phyloP scores from a whole-genome alignment of 2,888 invertebrate species.

The Apotomis turbidana region DNA sequence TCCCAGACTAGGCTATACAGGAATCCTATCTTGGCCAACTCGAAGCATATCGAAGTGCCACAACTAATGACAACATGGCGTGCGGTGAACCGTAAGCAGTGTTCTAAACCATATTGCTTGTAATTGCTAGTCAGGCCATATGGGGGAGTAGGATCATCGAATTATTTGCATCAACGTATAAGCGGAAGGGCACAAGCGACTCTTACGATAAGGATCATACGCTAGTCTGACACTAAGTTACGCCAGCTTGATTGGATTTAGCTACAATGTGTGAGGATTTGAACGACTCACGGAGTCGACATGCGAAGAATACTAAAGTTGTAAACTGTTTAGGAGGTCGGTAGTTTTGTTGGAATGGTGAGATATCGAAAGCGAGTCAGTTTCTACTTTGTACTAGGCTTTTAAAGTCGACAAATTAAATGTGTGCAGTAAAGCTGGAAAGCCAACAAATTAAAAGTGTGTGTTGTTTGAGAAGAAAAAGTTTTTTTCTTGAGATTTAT shows the following conservation, averaged over 20 bases:
- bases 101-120: conserved; percentile 14
- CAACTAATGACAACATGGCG: conserved; percentile 10
- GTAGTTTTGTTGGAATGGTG: conserved; percentile 2
- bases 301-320: conserved; percentile 5
- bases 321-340: conserved; percentile 16
- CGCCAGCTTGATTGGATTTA: conserved; percentile 13
- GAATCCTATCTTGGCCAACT: background rate
- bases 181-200: background rate
- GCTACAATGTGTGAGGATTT: conserved; percentile 17
- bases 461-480: no score
- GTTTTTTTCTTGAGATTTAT: no score
- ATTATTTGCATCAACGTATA: conserved; percentile 19
- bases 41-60: background rate
- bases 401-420: background rate
- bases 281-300: conserved; percentile 4
- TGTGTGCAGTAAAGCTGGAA: no score
- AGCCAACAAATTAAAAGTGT: no score
- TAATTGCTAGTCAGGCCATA: conserved; percentile 31
- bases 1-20: background rate
- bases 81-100: conserved; percentile 19
- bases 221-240: background rate
- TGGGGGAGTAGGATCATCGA: conserved; percentile 26
- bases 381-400: conserved; percentile 7
- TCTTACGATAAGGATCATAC: background rate
- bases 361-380: conserved; percentile 4